Base-by-base conservation (phyloP, 2,113 vertebrate genomes). In the Casuarius casuarius region DNA sequence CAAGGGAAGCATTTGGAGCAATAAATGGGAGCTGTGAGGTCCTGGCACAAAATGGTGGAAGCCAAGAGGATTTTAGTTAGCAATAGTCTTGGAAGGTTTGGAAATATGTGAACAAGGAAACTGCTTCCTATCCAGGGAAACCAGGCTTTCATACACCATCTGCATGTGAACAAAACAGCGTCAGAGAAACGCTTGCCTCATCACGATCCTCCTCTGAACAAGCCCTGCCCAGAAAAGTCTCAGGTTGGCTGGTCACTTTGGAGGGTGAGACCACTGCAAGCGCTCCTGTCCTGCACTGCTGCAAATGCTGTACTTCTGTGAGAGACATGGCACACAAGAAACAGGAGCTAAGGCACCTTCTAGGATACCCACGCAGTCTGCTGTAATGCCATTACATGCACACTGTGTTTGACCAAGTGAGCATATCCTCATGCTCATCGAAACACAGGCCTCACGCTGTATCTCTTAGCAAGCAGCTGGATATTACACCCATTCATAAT, bases 401-500 rank as follows among this genome's bases (percentile, higher is more conserved):
- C 70, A 79, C 18, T 1, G 3, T 13, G 3, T 89, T 87, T 63
- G 38, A 70, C 56, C 61, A 84, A 72, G 70, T 14, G 28, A 93
- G 29, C 21, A 82, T 78, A 61, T 49, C 72, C 52, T 77, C 66
- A 5, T 21, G 23, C n/a, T 90, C 14, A 51, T 72, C 70, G 67
- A 84, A 96, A 70, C 15, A 54, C 26, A 28, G n/a, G 31, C 5
- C 56, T 83, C 52, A 42, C 40, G n/a, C 58, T 67, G 18, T 35
- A 56, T 52, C n/a, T 77, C 49, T 84, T 74, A 70, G 77, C 54
- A 73, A 94, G 78, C 52, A 85, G 85, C 49, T 92, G 83, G 59
- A 77, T 90, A 40, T 74, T 78, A 86, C 52, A 96, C 49, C 62
- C 56, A 56, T 81, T 95, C 71, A 33, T 68, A 80, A 94, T 52